Evolutionary conservation across 2,888 invertebrate genomes (phyloP), one percentile per base, ranked within the genome.

Genomic region (Nomada hirtipes): DNA sequence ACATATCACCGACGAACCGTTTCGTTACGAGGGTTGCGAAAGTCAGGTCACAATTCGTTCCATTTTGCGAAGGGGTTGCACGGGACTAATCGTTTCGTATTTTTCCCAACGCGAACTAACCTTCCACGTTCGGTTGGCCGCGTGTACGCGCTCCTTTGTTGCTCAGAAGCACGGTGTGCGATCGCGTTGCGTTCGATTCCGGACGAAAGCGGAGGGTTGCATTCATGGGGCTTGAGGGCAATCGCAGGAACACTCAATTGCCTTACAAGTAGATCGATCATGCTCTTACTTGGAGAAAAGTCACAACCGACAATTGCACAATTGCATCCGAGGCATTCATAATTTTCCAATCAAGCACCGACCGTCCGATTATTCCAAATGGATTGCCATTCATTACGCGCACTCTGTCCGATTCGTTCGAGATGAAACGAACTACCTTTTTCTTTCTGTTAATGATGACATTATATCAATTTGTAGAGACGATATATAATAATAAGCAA

Each of bases 181-280:
- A 79, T 74, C 70, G 79, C 50, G 52, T 67, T 68, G 70, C 70
- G 71, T 68, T 79, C 69, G 82, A 75, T 26, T 18, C 74, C 63
- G 42, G 74, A 67, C 74, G 67, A 71, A 71, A 71, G 70, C 50
- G 20, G 74, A 79, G 74, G 79, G 79, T 64, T 42, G 74, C 81
- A 63, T 82, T 82, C 74, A 79, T 36, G 67, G 72, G 68, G 67
- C 71, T 79, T 47, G 79, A 75, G 82, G 74, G 82, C 79, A 77
- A 83, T 83, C 77, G 77, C 82, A 80, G 84, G 84, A 84, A 79
- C 76, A 79, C 79, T 83, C 84, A 83, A 84, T 84, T 83, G 84
- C 76, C 63, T 83, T 83, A 79, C 84, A 71, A 84, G 84, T 82
- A 79, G 83, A 76, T 84, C 84, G 77, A 83, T 76, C 74, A 83